Percentiles rank a stretch among this genome's conserved stretches.
phyloP scores from a whole-genome alignment of 2,888 invertebrate genomes.

The Dicyrtomina minuta region DNA sequence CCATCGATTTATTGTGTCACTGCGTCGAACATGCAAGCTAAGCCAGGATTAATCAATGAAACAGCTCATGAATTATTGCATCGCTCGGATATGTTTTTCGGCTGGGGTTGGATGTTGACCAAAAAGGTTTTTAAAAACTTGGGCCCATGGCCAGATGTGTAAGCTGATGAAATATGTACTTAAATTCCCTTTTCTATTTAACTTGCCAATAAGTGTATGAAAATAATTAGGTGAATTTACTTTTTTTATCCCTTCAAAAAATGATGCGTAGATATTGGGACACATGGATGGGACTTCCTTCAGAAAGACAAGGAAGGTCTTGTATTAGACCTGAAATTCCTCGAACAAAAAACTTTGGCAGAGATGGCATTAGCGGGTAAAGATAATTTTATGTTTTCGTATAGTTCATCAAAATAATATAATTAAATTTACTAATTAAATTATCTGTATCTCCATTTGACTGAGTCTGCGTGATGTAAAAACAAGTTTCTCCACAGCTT shows the following conservation, averaged over 20 bases:
- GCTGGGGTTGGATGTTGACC: slow-evolving; percentile 33
- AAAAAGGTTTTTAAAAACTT: slow-evolving; percentile 7
- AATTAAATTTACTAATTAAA: not conserved
- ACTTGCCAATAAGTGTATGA: not conserved
- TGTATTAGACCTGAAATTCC: slow-evolving; percentile 34
- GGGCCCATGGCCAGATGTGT: slow-evolving; percentile 26
- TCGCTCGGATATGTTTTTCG: slow-evolving; percentile 26
- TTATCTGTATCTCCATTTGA: not conserved
- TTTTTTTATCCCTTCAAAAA: too few species aligned
- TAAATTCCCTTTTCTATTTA: too few species aligned
- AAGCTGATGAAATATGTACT: too few species aligned
- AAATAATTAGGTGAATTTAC: too few species aligned
- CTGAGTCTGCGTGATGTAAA: not conserved
- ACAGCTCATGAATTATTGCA: slow-evolving; percentile 16
- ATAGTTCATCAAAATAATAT: not conserved
- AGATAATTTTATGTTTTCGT: not conserved
- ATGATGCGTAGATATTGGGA: slow-evolving; percentile 29
- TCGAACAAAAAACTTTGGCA: slow-evolving; percentile 24
- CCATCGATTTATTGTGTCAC: slow-evolving; percentile 24
- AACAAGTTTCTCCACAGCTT: slow-evolving; percentile 3
- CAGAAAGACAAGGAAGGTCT: slow-evolving; percentile 8
- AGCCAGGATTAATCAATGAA: slow-evolving; percentile 11
- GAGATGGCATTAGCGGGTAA: slow-evolving; percentile 29
- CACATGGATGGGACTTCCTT: slow-evolving; percentile 21
- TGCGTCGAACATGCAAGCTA: slow-evolving; percentile 29